Conservation (phyloP, 2,797 vertebrate species). For the Anabacerthia variegaticeps region DNA sequence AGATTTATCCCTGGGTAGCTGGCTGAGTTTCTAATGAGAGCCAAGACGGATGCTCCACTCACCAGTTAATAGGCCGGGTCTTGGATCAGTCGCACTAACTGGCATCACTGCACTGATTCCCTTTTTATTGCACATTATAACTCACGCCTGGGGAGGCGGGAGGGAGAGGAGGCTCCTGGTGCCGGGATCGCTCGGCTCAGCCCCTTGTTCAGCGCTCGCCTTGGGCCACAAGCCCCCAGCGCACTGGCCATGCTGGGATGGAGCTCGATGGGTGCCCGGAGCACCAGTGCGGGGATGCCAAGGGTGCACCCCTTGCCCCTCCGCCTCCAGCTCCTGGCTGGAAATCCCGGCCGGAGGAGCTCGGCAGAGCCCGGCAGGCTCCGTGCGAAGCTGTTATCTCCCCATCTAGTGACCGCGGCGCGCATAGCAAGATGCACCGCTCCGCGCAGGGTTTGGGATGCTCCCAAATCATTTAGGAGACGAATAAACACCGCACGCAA, state of each 20-base stretch:
- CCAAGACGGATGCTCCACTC: slow-evolving; percentile 25
- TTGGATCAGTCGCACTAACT: slow-evolving; percentile 44
- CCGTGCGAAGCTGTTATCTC: slow-evolving; percentile 46
- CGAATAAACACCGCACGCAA: not conserved
- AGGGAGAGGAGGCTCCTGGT: not conserved
- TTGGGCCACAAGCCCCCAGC: not conserved
- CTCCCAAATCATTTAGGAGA: not conserved
- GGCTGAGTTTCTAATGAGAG: slow-evolving; percentile 30
- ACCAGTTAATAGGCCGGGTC: slow-evolving; percentile 31
- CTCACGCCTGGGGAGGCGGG: slow-evolving; percentile 40
- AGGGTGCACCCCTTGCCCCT: not conserved
- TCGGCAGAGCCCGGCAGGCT: not conserved
- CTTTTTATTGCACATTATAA: slow-evolving; percentile 51
- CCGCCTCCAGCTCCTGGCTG: not conserved
- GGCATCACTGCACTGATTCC: slow-evolving; percentile 41
- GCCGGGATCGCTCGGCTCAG: not conserved
- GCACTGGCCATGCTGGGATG: fast-evolving
- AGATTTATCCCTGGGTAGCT: slow-evolving; percentile 35
- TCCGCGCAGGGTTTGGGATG: not conserved
- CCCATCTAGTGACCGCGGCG: slow-evolving; percentile 61
- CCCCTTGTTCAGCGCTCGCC: not conserved
- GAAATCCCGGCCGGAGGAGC: not conserved
- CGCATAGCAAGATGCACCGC: not conserved
- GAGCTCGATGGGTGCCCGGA: not conserved
- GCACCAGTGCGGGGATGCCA: not conserved